Percentiles rank a stretch among this genome's conserved stretches.
Conservation (phyloP, 2,888 invertebrate species). For the Xylocampa areola region DNA sequence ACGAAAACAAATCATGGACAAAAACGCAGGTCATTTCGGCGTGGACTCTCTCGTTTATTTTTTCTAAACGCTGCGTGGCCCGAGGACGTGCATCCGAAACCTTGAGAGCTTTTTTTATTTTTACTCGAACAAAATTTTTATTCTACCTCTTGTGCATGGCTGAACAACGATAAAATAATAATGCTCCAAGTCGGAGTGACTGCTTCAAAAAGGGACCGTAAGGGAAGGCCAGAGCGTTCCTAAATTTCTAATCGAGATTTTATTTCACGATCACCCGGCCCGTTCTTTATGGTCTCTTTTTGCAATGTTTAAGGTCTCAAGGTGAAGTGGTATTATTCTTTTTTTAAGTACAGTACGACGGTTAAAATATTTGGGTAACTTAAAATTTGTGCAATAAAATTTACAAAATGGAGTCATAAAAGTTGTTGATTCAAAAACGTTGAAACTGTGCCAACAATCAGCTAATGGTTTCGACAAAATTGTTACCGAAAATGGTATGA, state of each 20-base stretch:
- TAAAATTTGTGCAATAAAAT: slow-evolving; percentile 63
- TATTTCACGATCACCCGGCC: slow-evolving; percentile 78
- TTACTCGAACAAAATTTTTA: slow-evolving; percentile 79
- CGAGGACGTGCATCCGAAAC: slow-evolving; percentile 88
- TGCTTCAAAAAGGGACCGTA: slow-evolving; percentile 80
- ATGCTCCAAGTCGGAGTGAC: slow-evolving; percentile 73
- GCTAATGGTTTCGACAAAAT: slow-evolving; percentile 64
- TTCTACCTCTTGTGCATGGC: slow-evolving; percentile 81
- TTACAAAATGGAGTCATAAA: slow-evolving; percentile 60
- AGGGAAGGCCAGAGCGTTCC: slow-evolving; percentile 77
- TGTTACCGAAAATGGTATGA: slow-evolving; percentile 49
- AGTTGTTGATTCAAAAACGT: slow-evolving; percentile 59
- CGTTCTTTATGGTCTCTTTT: slow-evolving; percentile 80
- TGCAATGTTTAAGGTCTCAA: slow-evolving; percentile 79
- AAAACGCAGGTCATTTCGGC: slow-evolving; percentile 89
- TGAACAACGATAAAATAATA: slow-evolving; percentile 87
- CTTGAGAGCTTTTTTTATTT: slow-evolving; percentile 80
- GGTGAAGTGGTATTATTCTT: slow-evolving; percentile 76
- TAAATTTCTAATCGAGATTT: slow-evolving; percentile 86
- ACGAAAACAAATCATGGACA: slow-evolving; percentile 88
- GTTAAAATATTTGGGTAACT: slow-evolving; percentile 59
- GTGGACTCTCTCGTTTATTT: slow-evolving; percentile 87
- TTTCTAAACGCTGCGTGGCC: slow-evolving; percentile 80
- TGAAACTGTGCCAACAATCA: slow-evolving; percentile 70
- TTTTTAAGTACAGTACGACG: slow-evolving; percentile 61